A percentile compares a stretch with the other conserved stretches of the same genome.
Evolutionary conservation across 2,113 vertebrate genomes (phyloP).

Genomic region (Leucoraja erinaceus): DNA sequence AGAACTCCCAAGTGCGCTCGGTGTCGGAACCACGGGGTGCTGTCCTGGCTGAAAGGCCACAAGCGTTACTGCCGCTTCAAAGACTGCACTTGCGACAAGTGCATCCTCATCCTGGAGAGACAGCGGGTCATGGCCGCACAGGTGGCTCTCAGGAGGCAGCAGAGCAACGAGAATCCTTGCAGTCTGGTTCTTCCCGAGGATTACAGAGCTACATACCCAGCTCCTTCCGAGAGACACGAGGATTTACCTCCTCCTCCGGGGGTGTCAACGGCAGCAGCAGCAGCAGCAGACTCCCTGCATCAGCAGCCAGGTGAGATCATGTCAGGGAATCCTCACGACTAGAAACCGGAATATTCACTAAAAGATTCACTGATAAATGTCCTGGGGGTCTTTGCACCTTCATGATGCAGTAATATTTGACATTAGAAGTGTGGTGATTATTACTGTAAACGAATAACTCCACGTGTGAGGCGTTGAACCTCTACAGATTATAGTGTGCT

Average conservation of each 20-base stretch:
- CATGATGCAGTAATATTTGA: neutral
- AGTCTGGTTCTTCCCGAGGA: conserved; percentile 11
- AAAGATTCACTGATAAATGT: neutral
- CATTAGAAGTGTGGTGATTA: no score
- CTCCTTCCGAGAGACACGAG: neutral
- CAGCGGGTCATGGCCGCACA: conserved; percentile 28
- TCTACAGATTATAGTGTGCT: neutral
- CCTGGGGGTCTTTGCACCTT: neutral
- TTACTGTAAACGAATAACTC: neutral
- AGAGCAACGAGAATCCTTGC: conserved; percentile 1
- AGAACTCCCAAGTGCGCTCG: conserved; percentile 27
- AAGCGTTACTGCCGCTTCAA: conserved; percentile 24
- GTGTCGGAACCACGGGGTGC: conserved; percentile 1
- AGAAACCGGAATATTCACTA: neutral
- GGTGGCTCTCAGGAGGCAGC: conserved; percentile 28
- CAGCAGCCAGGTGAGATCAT: neutral
- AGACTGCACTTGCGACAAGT: conserved; percentile 12
- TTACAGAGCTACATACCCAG: neutral
- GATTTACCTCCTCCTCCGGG: neutral
- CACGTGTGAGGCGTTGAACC: neutral
- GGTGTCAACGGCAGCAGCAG: neutral
- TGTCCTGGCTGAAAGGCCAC: conserved; percentile 24
- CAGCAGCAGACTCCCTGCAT: neutral
- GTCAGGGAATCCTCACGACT: neutral
- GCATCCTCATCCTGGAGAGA: conserved; percentile 16